These are phyloP conservation scores for Pterocles orientalis DNA, from an alignment of 2,113 vertebrate genomes.

Conservation along the genomic window DNA sequence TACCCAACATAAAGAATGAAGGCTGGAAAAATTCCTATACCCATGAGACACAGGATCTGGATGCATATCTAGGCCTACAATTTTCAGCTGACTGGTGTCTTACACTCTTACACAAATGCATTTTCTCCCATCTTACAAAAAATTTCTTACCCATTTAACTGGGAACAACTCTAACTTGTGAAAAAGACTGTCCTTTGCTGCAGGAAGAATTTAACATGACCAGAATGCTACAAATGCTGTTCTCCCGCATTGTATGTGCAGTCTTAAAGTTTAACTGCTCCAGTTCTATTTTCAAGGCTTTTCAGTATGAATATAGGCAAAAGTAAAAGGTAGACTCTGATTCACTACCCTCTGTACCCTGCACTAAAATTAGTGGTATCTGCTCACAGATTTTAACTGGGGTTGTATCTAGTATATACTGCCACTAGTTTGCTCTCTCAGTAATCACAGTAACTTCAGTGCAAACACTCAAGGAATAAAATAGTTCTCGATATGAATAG, in stretches of 20 bases:
- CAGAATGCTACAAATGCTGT: not conserved
- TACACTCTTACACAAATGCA: not conserved
- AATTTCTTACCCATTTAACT: not conserved
- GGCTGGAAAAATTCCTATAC: not conserved
- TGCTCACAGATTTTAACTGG: not conserved
- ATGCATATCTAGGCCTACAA: not conserved
- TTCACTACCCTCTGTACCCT: not conserved
- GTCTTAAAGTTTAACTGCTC: not conserved
- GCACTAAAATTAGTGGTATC: not conserved
- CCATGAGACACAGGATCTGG: not conserved
- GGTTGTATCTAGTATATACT: not conserved
- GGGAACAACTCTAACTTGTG: not conserved
- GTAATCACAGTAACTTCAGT: not conserved
- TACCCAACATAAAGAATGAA: not conserved
- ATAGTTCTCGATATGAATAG: not conserved
- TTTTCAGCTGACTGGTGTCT: not conserved
- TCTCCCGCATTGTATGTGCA: not conserved
- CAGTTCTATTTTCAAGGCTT: not conserved
- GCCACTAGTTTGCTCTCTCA: not conserved
- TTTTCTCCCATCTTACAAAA: not conserved
- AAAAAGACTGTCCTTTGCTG: not conserved
- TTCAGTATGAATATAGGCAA: not conserved
- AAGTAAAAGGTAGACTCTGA: not conserved
- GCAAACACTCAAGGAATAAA: conserved; percentile 8
- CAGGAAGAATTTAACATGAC: not conserved